phyloP scores from a whole-genome alignment of 2,113 vertebrate species.

The Oplegnathus fasciatus region DNA sequence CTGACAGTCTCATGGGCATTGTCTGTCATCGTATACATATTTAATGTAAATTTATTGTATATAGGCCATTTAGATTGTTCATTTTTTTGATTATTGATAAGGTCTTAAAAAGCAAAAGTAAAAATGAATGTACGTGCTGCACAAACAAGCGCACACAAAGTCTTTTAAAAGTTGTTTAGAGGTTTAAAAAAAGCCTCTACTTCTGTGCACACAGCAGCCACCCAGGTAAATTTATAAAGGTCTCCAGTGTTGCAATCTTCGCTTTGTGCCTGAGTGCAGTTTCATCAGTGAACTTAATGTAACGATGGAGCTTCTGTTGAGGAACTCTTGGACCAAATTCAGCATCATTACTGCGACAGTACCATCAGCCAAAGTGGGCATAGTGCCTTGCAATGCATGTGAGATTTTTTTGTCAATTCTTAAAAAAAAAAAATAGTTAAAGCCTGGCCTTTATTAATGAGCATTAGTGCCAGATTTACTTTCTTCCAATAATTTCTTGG shows the following conservation, averaged over 20 bases:
- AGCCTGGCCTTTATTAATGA: conserved; percentile 60
- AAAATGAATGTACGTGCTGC: conserved; percentile 76
- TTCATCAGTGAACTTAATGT: neutral
- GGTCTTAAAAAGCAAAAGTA: conserved; percentile 48
- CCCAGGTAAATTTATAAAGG: neutral
- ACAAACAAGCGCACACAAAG: conserved; percentile 28
- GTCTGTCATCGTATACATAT: conserved; percentile 68
- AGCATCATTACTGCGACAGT: conserved; percentile 28
- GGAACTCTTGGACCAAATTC: conserved; percentile 56
- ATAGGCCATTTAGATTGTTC: conserved; percentile 72
- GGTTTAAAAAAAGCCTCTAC: conserved; percentile 7
- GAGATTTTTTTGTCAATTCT: conserved; percentile 16
- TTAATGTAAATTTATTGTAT: conserved; percentile 87
- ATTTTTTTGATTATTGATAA: conserved; percentile 44
- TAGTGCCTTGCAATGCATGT: conserved; percentile 40
- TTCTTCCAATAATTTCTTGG: conserved; percentile 28
- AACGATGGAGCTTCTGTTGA: conserved; percentile 17
- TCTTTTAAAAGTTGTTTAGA: conserved; percentile 23
- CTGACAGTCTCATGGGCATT: neutral
- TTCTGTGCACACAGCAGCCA: neutral
- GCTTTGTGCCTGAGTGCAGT: neutral
- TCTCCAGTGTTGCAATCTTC: conserved; percentile 26
- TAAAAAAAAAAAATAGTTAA: conserved; percentile 8
- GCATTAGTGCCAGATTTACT: conserved; percentile 22
- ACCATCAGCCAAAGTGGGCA: conserved; percentile 71